Base-by-base conservation (phyloP, 2,888 invertebrate genomes). In the Capitulum mitella region DNA sequence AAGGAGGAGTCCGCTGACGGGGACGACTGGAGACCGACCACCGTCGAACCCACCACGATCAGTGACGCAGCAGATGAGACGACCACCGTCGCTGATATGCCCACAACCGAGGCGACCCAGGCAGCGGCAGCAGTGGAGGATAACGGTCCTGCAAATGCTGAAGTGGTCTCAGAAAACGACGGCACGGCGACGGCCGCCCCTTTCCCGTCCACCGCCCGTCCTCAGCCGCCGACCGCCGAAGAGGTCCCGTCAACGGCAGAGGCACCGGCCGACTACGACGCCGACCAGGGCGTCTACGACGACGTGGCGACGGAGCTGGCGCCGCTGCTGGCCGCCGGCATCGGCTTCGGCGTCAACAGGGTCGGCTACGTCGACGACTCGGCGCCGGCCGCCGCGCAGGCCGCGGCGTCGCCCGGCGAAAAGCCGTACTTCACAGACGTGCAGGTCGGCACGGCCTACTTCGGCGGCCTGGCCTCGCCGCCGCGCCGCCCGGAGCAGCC, bases 251-350 rank as follows among this genome's bases (percentile, higher is more conserved):
- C 16, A 5, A 51, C 51, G 48, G 22, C 48, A 16, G 43, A 43
- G 6, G 5, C 12, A n/a, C 58, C 29, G n/a, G n/a, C 2, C 29
- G 26, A 37, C 26, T n/a, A 40, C 26, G 70, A 40, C 40, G 2
- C 26, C 10, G 26, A 8, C 2, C 19, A 1, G 2, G 22, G 14
- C 37, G 12, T 19, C 70, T 40, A 37, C 40, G 37, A 40, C 10
- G 70, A 70, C 37, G 70, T 70, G 37, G 70, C 40, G 37, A 70
- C 70, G 10, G 70, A 70, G n/a, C 40, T 70, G 40, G 70, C 70
- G 26, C 70, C 70, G 70, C 19, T 70, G 22, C 70, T 70, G 26
- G 37, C 70, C 8, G 70, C 70, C 37, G 40, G 70, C 22, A 26
- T 70, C 34, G 37, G 26, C 22, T 3, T 19, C 19, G 70, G 70